A percentile compares a stretch with the other conserved stretches of the same genome.
phyloP scores from a whole-genome alignment of 2,888 invertebrate species.

The Clanis bilineata region DNA sequence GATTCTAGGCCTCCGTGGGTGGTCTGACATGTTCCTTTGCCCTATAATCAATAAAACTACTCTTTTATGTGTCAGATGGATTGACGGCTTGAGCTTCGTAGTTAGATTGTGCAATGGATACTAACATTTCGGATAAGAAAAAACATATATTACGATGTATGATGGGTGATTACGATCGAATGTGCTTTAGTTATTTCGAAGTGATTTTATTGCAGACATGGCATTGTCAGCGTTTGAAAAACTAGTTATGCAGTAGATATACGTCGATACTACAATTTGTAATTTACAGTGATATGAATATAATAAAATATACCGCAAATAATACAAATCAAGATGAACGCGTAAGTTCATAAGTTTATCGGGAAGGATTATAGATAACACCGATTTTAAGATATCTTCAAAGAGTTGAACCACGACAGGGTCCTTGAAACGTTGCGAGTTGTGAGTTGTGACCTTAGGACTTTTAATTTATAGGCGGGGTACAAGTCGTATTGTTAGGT shows the following conservation, averaged over 20 bases:
- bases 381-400: background rate
- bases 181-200: background rate
- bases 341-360: background rate
- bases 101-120: slow-evolving; percentile 33
- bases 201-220: background rate
- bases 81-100: slow-evolving; percentile 42
- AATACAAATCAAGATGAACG: background rate
- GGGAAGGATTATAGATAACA: background rate
- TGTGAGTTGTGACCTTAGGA: background rate
- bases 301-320: background rate
- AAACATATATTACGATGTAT: background rate
- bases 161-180: background rate
- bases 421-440: slow-evolving; percentile 7
- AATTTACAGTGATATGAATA: background rate
- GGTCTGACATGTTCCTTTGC: slow-evolving; percentile 56
- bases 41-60: slow-evolving; percentile 58
- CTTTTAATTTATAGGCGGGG: background rate
- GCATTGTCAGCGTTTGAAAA: background rate
- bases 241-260: too few relatives aligned
- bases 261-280: too few relatives aligned
- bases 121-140: slow-evolving; percentile 23
- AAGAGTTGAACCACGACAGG: background rate
- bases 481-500: background rate
- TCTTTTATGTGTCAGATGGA: slow-evolving; percentile 47
- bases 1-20: slow-evolving; percentile 51